Evolutionary conservation across 35 echinoderm and acorn worm genomes (phyloP), one percentile per base, ranked within the genome.

Genomic region (Amphiura filiformis): DNA sequence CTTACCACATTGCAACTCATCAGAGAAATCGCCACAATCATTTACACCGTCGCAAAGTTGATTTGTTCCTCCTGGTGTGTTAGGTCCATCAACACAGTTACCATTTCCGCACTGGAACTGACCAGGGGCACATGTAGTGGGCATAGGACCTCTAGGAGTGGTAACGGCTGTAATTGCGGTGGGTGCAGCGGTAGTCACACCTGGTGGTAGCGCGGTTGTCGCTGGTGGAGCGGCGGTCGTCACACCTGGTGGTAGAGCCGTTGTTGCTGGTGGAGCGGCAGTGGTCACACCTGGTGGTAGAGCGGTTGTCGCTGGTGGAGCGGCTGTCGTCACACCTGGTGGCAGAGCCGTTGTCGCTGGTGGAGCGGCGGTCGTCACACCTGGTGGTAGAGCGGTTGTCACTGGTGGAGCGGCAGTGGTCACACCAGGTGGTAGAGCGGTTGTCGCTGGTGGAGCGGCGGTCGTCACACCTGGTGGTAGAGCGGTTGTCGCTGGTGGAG

Each of bases 1-100:
- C 93, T 88, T 76, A 94, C 93, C 93, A 82, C 93, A 95, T 78
- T 90, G 89, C 32, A 37, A 80, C 86, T 95, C 93, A 91, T 95
- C 93, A n/a, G 85, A 81, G 36, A 38, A 88, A 56, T 95, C 93
- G 17, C 85, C 86, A 56, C 93, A 95, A 80, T 95, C 93, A 30
- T 88, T 80, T 41, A 85, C 41, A 26, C 89, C 89, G 81, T 95
- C 86, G 85, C 93, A 95, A 1, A 95, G 93, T 65, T 88, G 61
- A 1, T 78, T 56, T 28, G 61, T 80, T 37, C 23, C 56, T 9
- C 92, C 88, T 26, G 61, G 61, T 5, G 61, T 70, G 28, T 70
- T 70, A 9, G 41, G 41, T 40, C 57, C 49, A 38, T 84, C 77
- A 26, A 95, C 44, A 61, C 93, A 95, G 17, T 77, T 35, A 38